Evolutionary conservation across 2,797 vertebrate species (phyloP), one percentile per base, ranked within the genome.

Genomic region (Gobio occitaniae): DNA sequence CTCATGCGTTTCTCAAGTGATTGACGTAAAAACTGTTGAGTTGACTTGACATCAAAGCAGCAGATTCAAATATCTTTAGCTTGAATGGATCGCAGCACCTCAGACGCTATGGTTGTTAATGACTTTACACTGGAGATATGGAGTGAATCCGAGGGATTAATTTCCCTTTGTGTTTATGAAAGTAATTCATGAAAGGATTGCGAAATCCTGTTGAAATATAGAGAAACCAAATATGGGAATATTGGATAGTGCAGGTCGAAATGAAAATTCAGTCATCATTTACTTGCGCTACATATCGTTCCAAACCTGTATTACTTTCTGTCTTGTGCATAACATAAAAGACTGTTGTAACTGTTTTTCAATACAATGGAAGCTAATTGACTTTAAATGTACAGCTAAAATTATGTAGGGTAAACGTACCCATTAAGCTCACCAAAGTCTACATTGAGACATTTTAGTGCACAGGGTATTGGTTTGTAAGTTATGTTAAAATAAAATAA

Each of bases 11-110:
- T 32, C 44, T 76, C 54, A 69, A 82, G 54, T 79, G 77, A 75
- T 38, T 77, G 79, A 72, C 63, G 82, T 79, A 54, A 87, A 85
- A 87, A 78, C 66, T 61, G 81, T 41, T 70, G 29, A 32, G 72
- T 54, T 85, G 75, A 77, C 61, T 82, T 17, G 81, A 50, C 78
- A 85, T 85, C 74, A 89, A 86, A 85, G 83, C 19, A 50, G n/a
- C 21, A 61, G 17, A 32, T 75, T 82, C 77, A 80, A 66, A 83
- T 66, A 25, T 83, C 75, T 82, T 76, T 68, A 32, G 80, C 78
- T 41, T 52, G 41, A 76, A 82, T 69, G 76, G 63, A 85, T 85
- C 21, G 3, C 72, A 50, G 17, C 68, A 29, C 16, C 48, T 56
- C 65, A 32, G 78, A 87, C 25, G 16, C 0, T 21, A 15, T 1